Base-by-base conservation (phyloP, 2,888 invertebrate species). In the Eilema sororculum region DNA sequence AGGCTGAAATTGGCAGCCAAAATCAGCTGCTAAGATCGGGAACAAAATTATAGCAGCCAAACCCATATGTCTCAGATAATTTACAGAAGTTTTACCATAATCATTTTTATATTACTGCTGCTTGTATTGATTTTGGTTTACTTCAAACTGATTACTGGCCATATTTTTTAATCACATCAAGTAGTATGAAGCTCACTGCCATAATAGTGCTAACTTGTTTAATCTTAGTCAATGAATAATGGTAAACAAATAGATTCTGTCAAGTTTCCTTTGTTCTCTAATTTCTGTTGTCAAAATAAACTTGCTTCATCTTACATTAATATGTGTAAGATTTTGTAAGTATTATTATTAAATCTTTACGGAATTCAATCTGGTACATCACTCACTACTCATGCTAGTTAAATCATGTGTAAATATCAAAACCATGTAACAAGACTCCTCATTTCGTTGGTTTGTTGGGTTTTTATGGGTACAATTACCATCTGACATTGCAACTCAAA, bases 261-360 rank as follows among this genome's bases (percentile, higher is more conserved):
- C 8, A n/a, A 20, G 9, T 52, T 52, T 52, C 5, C 52, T 52
- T 52, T 52, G 52, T 52, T 52, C n/a, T 52, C 52, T 52, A n/a
- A 52, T 52, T 52, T n/a, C n/a, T n/a, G 8, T n/a, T n/a, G n/a
- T 52, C 52, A 52, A 52, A 52, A 52, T 52, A n/a, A 52, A 52
- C 52, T 52, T n/a, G 52, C 52, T 52, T n/a, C 20, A n/a, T n/a
- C 2, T n/a, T 52, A 52, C 6, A 52, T 52, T 52, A n/a, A 52
- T 46, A 46, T 20, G 20, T 0, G n/a, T n/a, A 52, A n/a, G 2
- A 52, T 52, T 52, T 52, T n/a, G 52, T n/a, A n/a, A 52, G 2
- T 20, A 8, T 52, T 20, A 46, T 41, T 41, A 16, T 41, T 16
- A 16, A 16, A 16, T 41, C 16, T 41, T 41, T 16, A 41, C 5